These are phyloP conservation scores for Archips xylosteana DNA, from an alignment of 2,888 invertebrate genomes.

Conservation along the genomic window DNA sequence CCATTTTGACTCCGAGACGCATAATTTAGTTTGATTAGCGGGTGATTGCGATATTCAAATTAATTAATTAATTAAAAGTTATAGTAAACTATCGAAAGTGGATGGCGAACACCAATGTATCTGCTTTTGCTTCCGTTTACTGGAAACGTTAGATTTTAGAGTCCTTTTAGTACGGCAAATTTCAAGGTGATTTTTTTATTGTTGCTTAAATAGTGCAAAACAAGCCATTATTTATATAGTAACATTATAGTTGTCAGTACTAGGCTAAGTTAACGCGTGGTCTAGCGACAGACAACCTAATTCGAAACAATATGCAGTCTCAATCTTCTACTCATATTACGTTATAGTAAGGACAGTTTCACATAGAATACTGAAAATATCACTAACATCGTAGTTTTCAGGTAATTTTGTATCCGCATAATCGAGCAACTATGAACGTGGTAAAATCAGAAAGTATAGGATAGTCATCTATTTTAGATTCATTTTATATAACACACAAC, in stretches of 20 bases:
- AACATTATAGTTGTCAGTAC: not conserved
- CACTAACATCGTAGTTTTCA: not conserved
- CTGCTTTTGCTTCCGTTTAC: not conserved
- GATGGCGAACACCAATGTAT: not conserved
- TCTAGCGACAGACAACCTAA: slow-evolving; percentile 26
- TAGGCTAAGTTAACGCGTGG: slow-evolving; percentile 1
- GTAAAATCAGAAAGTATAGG: too few species aligned
- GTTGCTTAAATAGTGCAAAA: not conserved
- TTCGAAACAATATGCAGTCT: slow-evolving; percentile 31
- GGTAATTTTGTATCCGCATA: not conserved
- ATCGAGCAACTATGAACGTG: too few species aligned
- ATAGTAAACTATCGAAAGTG: not conserved
- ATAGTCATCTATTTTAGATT: too few species aligned
- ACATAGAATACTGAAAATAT: not conserved
- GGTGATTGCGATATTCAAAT: not conserved
- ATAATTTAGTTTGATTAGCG: slow-evolving; percentile 22
- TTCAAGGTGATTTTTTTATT: too few species aligned
- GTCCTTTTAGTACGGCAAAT: too few species aligned
- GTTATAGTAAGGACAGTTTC: slow-evolving; percentile 5
- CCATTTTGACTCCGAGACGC: slow-evolving; percentile 13
- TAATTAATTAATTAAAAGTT: slow-evolving; percentile 8
- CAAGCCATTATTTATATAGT: not conserved
- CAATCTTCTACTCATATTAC: slow-evolving; percentile 36
- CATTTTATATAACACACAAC: too few species aligned
- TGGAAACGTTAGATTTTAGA: not conserved